Evolutionary conservation across 2,888 invertebrate genomes (phyloP).

Genomic region (Apocheima hispidaria): DNA sequence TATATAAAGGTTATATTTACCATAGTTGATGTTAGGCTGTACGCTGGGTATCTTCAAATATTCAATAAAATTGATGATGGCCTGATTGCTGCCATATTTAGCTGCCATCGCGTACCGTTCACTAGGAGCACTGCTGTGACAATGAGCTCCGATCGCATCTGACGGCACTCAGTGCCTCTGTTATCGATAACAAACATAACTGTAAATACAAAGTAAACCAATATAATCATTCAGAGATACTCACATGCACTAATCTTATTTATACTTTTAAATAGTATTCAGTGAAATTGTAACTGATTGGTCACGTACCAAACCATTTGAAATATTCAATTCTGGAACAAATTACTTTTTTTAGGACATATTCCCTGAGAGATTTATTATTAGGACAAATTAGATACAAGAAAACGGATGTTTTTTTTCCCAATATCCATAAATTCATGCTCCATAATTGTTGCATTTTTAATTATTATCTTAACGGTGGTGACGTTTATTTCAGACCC

Average conservation of each 20-base stretch:
- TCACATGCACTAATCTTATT: no score
- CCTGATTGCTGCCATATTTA: conserved; percentile 71
- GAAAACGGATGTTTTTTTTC: no score
- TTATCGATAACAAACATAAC: conserved; percentile 14
- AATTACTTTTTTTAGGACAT: no score
- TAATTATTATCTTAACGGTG: no score
- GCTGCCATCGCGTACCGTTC: conserved; percentile 62
- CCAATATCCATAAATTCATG: no score
- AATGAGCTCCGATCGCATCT: conserved; percentile 43
- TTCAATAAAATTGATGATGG: conserved; percentile 90
- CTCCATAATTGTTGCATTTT: no score
- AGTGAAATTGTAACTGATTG: background rate
- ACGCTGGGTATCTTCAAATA: conserved; percentile 91
- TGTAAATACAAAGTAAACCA: conserved; percentile 15
- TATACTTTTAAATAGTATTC: background rate
- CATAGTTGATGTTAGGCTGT: conserved; percentile 91
- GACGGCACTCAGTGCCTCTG: conserved; percentile 13
- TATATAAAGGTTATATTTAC: conserved; percentile 72
- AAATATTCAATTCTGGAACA: background rate
- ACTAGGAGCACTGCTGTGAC: conserved; percentile 46
- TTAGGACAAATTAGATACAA: no score
- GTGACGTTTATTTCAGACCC: no score
- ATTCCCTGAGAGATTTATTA: no score
- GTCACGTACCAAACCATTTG: background rate
- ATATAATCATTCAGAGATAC: conserved; percentile 1